A percentile compares a stretch with the other conserved stretches of the same genome.
phyloP scores from a whole-genome alignment of 2,113 vertebrate species.

The Taxidea taxus region DNA sequence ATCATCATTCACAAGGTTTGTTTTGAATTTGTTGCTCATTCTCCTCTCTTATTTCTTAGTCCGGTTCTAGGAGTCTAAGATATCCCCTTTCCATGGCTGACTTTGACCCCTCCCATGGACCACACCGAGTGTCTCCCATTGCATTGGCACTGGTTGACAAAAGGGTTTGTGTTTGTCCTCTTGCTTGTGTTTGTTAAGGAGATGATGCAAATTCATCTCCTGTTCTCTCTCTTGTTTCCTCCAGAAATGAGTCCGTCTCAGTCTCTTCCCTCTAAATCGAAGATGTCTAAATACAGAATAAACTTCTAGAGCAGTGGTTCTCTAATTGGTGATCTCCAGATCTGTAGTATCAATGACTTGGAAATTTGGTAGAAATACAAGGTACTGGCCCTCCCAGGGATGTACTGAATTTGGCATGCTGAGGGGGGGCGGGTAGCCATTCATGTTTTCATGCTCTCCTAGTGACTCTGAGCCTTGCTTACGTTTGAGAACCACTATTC shows the following conservation, averaged over 20 bases:
- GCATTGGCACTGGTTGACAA: not conserved
- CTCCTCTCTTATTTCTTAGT: not conserved
- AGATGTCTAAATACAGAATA: not conserved
- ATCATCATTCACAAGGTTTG: not conserved
- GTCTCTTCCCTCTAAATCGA: not conserved
- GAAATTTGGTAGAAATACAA: not conserved
- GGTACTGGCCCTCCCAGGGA: not conserved
- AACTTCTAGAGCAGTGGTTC: not conserved
- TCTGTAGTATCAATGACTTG: not conserved
- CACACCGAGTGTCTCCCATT: fast-evolving
- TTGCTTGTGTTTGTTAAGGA: not conserved
- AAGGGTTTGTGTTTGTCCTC: not conserved
- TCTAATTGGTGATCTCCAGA: not conserved
- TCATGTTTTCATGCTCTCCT: not conserved
- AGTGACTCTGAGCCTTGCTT: not conserved
- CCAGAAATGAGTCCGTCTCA: not conserved
- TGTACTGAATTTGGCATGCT: not conserved
- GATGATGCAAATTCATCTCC: not conserved
- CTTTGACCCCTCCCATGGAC: not conserved
- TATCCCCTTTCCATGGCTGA: not conserved
- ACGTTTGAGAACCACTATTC: not conserved
- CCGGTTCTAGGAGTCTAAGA: not conserved
- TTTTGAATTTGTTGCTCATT: not conserved
- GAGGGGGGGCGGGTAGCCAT: not conserved
- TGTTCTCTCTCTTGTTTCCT: not conserved